Base-by-base conservation (phyloP, 2,888 invertebrate species). In the Hypena proboscidalis region DNA sequence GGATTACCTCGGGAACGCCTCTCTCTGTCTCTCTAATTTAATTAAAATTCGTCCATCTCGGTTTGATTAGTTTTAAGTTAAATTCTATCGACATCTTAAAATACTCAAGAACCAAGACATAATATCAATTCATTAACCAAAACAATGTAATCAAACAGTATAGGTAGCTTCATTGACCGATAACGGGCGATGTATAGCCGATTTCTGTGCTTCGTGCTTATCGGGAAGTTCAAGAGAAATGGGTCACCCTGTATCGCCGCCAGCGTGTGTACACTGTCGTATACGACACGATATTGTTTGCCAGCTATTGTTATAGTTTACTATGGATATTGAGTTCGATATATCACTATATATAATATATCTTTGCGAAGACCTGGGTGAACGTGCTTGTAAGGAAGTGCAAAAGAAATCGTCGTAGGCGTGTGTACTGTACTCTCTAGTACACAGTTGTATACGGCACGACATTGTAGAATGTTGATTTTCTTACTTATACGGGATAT, bases 141-240 rank as follows among this genome's bases (percentile, higher is more conserved):
- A 10, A 6, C 4, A 11, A 9, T 9, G 13, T 17, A 17, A 17
- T 34, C 14, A 19, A 34, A 23, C 4, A 38, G n/a, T n/a, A n/a
- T n/a, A n/a, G n/a, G n/a, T n/a, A n/a, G n/a, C n/a, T n/a, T 15
- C 15, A 29, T 41, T 26, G 25, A 23, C 31, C 31, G 27, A 42
- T 31, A 37, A 33, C 47, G 49, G 19, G 31, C 14, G 4, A 40
- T 29, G 23, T 20, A 37, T 43, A 41, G 43, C 52, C 48, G 46
- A 44, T 61, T 51, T 54, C 26, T 33, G 21, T 31, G 27, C 25
- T 7, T 3, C 58, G 46, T 68, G 56, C 61, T 59, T 58, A 54
- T 55, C 50, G 31, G 48, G 38, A 51, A 58, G 44, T 46, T 53
- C 39, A 46, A 29, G 43, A 45, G 49, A 68, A 66, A 47, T 74